These are phyloP conservation scores for Plebejus melissa DNA, from an alignment of 2,888 invertebrate species.

Conservation along the genomic window DNA sequence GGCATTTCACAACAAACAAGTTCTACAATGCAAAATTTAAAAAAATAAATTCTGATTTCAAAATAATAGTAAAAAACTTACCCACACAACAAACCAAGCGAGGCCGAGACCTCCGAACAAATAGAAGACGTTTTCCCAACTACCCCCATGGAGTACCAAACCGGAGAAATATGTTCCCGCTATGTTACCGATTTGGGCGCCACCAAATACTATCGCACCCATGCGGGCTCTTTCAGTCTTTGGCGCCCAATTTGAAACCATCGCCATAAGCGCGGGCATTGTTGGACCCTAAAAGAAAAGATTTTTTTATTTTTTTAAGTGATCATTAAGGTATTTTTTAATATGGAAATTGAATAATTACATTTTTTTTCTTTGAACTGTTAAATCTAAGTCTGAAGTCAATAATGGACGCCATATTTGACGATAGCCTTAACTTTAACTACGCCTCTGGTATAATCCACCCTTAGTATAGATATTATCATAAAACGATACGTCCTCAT, in stretches of 20 bases:
- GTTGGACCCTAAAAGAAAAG: slow-evolving; percentile 71
- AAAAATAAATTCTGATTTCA: background rate
- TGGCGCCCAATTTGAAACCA: slow-evolving; percentile 81
- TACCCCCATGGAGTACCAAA: slow-evolving; percentile 67
- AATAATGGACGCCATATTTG: too few relatives aligned
- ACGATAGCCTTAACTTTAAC: too few relatives aligned
- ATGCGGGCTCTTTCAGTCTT: slow-evolving; percentile 76
- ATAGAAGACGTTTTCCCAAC: slow-evolving; percentile 80
- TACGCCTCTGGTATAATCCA: too few relatives aligned
- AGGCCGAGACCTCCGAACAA: slow-evolving; percentile 76
- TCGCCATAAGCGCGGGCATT: slow-evolving; percentile 81
- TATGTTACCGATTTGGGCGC: slow-evolving; percentile 43
- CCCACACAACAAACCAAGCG: slow-evolving; percentile 74
- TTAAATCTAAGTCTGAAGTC: too few relatives aligned
- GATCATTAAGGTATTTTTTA: background rate
- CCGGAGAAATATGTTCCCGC: slow-evolving; percentile 72
- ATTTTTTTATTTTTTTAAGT: background rate
- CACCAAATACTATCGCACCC: slow-evolving; percentile 84
- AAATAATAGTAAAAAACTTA: slow-evolving; percentile 42
- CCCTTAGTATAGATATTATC: too few relatives aligned
- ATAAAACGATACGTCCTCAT: background rate
- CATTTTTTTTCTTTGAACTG: too few relatives aligned
- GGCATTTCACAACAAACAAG: background rate
- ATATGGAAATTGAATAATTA: too few relatives aligned
- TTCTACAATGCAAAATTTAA: background rate